These are phyloP conservation scores for Bryconaethiops microstoma DNA, from an alignment of 2,797 vertebrate species.

Conservation along the genomic window DNA sequence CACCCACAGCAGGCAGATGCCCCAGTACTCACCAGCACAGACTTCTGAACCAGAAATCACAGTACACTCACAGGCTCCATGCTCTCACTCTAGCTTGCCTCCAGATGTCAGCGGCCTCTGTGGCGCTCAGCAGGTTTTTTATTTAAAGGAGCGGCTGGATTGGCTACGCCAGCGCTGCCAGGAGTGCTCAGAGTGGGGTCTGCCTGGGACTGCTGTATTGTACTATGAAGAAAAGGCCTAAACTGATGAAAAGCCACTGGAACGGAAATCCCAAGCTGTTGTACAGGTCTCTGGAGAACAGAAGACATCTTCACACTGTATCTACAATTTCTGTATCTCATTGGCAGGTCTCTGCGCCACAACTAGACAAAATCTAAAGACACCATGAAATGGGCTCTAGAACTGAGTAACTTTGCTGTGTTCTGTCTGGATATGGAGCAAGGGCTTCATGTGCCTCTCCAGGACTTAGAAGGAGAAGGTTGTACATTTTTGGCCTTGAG, in stretches of 20 bases:
- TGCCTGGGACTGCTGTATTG: conserved; percentile 24
- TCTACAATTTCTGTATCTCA: conserved; percentile 47
- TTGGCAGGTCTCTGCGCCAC: conserved; percentile 35
- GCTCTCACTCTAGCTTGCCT: conserved; percentile 38
- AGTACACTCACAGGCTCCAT: conserved; percentile 26
- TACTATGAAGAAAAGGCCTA: conserved; percentile 21
- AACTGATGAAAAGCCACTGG: conserved; percentile 34
- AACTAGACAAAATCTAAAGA: conserved; percentile 37
- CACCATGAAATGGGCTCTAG: conserved; percentile 21
- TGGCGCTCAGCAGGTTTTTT: conserved; percentile 36
- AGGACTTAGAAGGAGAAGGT: conserved; percentile 51
- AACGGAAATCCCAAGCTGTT: conserved; percentile 35
- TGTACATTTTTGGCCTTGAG: conserved; percentile 58
- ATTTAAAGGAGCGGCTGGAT: conserved; percentile 31
- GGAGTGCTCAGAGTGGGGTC: conserved; percentile 8
- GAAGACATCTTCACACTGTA: conserved; percentile 56
- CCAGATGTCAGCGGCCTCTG: background rate
- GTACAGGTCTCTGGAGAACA: conserved; percentile 44
- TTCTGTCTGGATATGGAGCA: conserved; percentile 46
- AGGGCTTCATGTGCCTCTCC: conserved; percentile 47
- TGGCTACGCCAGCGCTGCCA: background rate
- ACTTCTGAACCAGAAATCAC: conserved; percentile 45
- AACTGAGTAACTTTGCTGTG: conserved; percentile 12
- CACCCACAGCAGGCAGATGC: conserved; percentile 1
- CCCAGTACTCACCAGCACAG: conserved; percentile 45